Evolutionary conservation across 2,797 vertebrate genomes (phyloP).

Genomic region (Gallinago nigripennis): DNA sequence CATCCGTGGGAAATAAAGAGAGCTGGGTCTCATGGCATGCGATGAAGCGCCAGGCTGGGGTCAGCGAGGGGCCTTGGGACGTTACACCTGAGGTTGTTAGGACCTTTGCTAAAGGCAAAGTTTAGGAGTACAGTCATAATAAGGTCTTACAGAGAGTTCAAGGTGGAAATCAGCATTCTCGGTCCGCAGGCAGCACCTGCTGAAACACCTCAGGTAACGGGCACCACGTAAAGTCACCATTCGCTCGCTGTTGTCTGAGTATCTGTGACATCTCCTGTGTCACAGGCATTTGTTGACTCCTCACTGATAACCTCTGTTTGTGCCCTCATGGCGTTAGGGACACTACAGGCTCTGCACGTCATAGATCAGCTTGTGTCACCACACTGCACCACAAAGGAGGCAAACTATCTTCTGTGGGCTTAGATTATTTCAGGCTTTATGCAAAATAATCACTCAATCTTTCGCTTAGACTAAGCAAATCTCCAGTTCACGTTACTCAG

Average conservation of each 20-base stretch:
- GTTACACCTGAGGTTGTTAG: fast-evolving
- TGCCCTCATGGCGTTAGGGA: fast-evolving
- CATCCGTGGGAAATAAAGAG: background rate
- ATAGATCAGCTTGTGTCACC: fast-evolving
- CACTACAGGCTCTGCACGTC: fast-evolving
- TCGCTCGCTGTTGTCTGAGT: fast-evolving
- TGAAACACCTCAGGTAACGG: fast-evolving
- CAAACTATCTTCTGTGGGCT: fast-evolving
- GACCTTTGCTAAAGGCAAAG: background rate
- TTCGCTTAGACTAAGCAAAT: background rate
- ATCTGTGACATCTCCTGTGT: background rate
- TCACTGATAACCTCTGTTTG: fast-evolving
- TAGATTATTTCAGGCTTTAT: fast-evolving
- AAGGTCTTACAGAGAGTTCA: fast-evolving
- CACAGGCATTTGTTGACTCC: background rate
- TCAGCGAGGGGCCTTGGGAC: background rate
- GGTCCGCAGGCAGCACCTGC: fast-evolving
- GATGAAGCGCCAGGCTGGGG: fast-evolving
- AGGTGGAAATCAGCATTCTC: fast-evolving
- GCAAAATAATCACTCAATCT: background rate
- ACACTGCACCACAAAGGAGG: fast-evolving
- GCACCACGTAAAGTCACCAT: fast-evolving
- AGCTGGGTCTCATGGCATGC: fast-evolving
- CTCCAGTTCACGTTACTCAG: background rate
- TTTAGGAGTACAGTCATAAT: fast-evolving